A percentile compares a stretch with the other conserved stretches of the same genome.
Conservation (phyloP, 2,797 vertebrate species). For the Tarsius wallacei region DNA sequence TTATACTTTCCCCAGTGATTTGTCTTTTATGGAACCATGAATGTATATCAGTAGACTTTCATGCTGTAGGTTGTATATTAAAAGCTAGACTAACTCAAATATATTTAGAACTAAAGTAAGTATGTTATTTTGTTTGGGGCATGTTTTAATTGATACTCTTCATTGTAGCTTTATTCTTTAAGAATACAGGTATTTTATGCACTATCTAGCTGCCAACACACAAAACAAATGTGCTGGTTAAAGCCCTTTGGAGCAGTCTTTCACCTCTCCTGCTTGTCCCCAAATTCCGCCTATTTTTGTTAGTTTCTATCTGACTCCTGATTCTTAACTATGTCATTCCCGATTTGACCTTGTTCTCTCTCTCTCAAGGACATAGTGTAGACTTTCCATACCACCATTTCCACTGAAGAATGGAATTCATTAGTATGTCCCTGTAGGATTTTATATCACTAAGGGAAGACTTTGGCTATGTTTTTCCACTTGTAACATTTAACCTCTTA, state of each 20-base stretch:
- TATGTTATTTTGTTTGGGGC: not conserved
- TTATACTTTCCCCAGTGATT: not conserved
- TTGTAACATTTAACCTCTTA: not conserved
- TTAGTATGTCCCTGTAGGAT: not conserved
- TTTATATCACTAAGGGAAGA: not conserved
- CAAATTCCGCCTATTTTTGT: not conserved
- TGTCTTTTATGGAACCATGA: not conserved
- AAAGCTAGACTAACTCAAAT: not conserved
- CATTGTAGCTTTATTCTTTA: not conserved
- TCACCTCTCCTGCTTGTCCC: not conserved
- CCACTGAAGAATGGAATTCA: not conserved
- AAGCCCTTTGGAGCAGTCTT: not conserved
- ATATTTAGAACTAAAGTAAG: not conserved
- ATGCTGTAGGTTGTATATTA: not conserved
- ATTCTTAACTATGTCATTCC: constrained; percentile 36
- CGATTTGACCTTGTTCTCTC: not conserved
- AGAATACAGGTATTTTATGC: too few relatives aligned
- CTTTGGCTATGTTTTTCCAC: not conserved
- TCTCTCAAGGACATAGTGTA: not conserved
- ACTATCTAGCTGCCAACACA: not conserved
- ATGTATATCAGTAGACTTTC: not conserved
- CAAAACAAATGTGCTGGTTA: not conserved
- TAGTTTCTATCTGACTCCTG: not conserved
- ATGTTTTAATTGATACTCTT: constrained; percentile 22
- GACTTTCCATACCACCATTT: not conserved